Base-by-base conservation (phyloP, 2,797 vertebrate species). In the Thaleichthys pacificus region DNA sequence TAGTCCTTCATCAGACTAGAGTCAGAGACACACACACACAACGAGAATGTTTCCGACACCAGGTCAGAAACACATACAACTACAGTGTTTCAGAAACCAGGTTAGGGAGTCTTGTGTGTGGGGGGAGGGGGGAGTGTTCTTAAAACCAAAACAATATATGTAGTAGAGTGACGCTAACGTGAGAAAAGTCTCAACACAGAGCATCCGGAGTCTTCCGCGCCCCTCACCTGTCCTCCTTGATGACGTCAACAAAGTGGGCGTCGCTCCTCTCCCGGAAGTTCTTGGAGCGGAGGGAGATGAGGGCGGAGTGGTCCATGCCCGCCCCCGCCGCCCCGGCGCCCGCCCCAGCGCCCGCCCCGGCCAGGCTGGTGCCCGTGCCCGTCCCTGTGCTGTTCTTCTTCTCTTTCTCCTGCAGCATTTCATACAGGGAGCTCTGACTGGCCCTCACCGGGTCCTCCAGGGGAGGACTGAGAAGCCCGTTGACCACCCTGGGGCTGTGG, bases 1-100 rank as follows among this genome's bases (percentile, higher is more conserved):
- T 98, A 97, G 84, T 99, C 95, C 84, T 99, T 97, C 97, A 99
- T 99, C 88, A 98, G 90, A 88, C 97, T 98, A 70, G 17, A 49
- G 17, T 54, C 6, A 67, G 42, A 26, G 3, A 32, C 5, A 70
- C 5, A 70, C 7, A 38, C 35, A 38, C 35, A 38, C 35, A 38
- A 9, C 6, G 4, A 30, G 15, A 70, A 19, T 14, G 35, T 26
- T 38, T 12, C 2, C 8, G 17, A 21, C 19, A 58, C 54, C 4
- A 66, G 21, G 7, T 56, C 5, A 7, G 8, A 58, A 1, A n/a
- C 14, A 57, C 54, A 38, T 5, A 38, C 35, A 38, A 5, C 6
- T 38, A 32, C 4, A 32, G 32, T 49, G 7, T 7, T 38, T 38
- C 35, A 38, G 35, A 38, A 38, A 38, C 35, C 35, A 38, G 35